Conservation (phyloP, 2,113 vertebrate genomes). For the Leptobrachium leishanense region DNA sequence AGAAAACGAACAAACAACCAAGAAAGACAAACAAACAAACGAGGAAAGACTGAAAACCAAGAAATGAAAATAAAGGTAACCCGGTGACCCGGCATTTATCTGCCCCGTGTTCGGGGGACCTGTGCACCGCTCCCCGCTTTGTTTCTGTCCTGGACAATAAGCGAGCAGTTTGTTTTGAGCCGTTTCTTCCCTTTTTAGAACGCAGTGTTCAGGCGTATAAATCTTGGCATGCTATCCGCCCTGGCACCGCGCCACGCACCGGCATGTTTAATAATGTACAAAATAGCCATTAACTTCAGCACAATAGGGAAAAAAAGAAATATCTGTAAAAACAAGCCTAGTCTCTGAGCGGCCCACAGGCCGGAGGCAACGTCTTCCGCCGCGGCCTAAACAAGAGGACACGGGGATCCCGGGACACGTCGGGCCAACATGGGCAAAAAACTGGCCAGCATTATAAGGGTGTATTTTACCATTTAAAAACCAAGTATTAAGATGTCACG, state of each 20-base stretch:
- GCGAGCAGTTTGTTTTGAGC: slow-evolving; percentile 26
- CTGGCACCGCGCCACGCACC: slow-evolving; percentile 63
- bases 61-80: too few relatives aligned
- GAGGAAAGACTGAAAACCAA: too few relatives aligned
- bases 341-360: slow-evolving; percentile 16
- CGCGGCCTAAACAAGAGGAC: too few relatives aligned
- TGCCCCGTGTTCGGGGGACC: not conserved
- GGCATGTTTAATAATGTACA: slow-evolving; percentile 74
- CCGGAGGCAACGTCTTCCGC: too few relatives aligned
- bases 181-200: slow-evolving; percentile 53
- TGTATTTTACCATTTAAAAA: too few relatives aligned
- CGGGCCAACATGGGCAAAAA: too few relatives aligned
- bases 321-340: slow-evolving; percentile 61
- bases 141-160: not conserved
- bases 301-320: slow-evolving; percentile 52
- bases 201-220: slow-evolving; percentile 53
- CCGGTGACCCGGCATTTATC: too few relatives aligned
- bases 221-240: slow-evolving; percentile 55
- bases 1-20: too few relatives aligned
- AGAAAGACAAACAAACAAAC: too few relatives aligned
- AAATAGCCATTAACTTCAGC: slow-evolving; percentile 53
- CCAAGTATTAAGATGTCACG: too few relatives aligned
- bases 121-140: not conserved
- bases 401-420: too few relatives aligned
- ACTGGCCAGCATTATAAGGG: too few relatives aligned